Evolutionary conservation across 2,797 vertebrate genomes (phyloP), one percentile per base, ranked within the genome.

Genomic region (Hybognathus amarus): DNA sequence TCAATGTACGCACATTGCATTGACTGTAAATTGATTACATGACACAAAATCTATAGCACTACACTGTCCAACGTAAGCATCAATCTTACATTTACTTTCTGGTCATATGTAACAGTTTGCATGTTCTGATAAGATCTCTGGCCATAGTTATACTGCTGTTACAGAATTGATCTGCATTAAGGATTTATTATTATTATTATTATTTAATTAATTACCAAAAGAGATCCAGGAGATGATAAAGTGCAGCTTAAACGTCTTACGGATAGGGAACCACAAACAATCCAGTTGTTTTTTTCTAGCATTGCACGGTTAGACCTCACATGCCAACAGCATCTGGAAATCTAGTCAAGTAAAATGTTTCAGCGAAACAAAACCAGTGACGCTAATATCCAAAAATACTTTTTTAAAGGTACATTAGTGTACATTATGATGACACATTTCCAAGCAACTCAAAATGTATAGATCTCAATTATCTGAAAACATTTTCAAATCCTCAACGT

Each of bases 211-310:
- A 56, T 71, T 24, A 59, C 67, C 45, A 47, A 82, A 66, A 42
- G 30, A 69, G 38, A 73, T 67, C 27, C 66, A 83, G 77, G 17
- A 77, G 45, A 69, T 69, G 69, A 68, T 79, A 88, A 84, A 87
- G 82, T 87, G 83, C 86, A 85, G 79, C 73, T 83, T 80, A 83
- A 86, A 68, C 84, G 75, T 84, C 74, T 74, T 83, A 85, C 54
- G 40, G 78, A 80, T 83, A 87, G 73, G 76, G 79, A 78, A 89
- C 90, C 88, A 85, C 83, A 85, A 87, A 83, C n/a, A 71, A 54
- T 63, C 45, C 70, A 82, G 78, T 40, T 61, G 47, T 64, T 78
- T 45, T n/a, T 45, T 52, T 78, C 78, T 69, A 82, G 56, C 85
- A 87, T 64, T 84, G 85, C 79, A 88, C 81, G 63, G 63, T 73